Percentiles rank a stretch among this genome's conserved stretches.
These are phyloP conservation scores for Anser brachyrhynchus DNA, from an alignment of 2,113 vertebrate species.

Conservation along the genomic window DNA sequence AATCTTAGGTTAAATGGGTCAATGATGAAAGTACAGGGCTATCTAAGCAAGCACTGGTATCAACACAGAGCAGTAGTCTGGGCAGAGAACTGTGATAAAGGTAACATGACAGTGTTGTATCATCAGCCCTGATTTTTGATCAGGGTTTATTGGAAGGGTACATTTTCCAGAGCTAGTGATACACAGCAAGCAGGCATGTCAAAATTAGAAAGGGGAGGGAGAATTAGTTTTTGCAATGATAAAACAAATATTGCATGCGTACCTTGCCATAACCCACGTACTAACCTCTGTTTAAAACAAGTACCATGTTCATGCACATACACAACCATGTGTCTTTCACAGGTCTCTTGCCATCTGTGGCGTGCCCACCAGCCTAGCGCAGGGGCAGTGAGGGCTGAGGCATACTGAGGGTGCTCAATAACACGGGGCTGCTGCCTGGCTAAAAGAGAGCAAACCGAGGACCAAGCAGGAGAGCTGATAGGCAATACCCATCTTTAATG, in stretches of 20 bases:
- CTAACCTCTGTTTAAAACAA: background rate
- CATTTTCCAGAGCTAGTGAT: background rate
- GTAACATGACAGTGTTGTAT: background rate
- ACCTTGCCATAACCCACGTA: background rate
- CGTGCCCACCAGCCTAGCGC: background rate
- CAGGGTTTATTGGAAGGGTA: background rate
- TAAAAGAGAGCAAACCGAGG: background rate
- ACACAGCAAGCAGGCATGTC: background rate
- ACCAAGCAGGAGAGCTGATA: background rate
- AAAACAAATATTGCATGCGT: background rate
- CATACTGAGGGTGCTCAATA: rapidly evolving
- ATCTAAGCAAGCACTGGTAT: background rate
- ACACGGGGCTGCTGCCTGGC: background rate
- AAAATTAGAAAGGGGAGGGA: background rate
- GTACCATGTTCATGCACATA: background rate
- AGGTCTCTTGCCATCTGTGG: background rate
- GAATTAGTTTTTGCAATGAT: background rate
- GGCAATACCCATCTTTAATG: background rate
- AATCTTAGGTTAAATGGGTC: background rate
- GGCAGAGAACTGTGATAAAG: background rate
- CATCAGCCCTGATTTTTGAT: background rate
- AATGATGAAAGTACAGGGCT: background rate
- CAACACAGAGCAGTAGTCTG: background rate
- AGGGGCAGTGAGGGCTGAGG: background rate
- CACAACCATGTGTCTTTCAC: background rate